Evolutionary conservation across 2,113 vertebrate genomes (phyloP).

Genomic region (Potamarius usumacintae): DNA sequence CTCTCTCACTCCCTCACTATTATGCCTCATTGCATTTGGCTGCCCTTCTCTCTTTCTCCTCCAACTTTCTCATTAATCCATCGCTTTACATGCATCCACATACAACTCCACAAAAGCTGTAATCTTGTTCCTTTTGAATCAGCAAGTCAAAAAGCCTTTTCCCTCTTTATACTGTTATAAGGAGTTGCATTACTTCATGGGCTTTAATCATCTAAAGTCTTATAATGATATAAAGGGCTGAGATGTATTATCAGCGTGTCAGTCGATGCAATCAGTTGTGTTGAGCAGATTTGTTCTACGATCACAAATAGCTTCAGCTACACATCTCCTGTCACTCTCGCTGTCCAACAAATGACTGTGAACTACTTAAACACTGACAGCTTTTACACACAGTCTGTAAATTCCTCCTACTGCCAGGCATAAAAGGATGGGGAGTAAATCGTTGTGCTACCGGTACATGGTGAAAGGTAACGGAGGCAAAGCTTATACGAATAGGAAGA

Average conservation of each 20-base stretch:
- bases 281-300: conserved; percentile 30
- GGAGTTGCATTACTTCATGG: not conserved
- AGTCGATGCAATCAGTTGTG: conserved; percentile 49
- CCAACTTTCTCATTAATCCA: conserved; percentile 13
- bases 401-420: conserved; percentile 37
- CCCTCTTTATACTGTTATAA: not conserved
- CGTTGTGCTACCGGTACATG: conserved; percentile 17
- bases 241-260: conserved; percentile 43
- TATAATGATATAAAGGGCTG: conserved; percentile 21
- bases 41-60: conserved; percentile 18
- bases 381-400: conserved; percentile 47
- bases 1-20: conserved; percentile 19
- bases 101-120: conserved; percentile 1
- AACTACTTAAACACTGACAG: conserved; percentile 53
- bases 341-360: conserved; percentile 44
- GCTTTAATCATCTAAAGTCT: conserved; percentile 11
- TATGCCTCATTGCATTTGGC: conserved; percentile 25
- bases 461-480: conserved; percentile 11
- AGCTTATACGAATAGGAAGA: not conserved
- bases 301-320: conserved; percentile 44
- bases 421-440: conserved; percentile 39
- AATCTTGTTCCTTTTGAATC: not conserved
- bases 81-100: conserved; percentile 3
- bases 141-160: not conserved
- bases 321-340: conserved; percentile 48